These are phyloP conservation scores for Pollachius pollachius DNA, from an alignment of 2,113 vertebrate species.

Conservation along the genomic window DNA sequence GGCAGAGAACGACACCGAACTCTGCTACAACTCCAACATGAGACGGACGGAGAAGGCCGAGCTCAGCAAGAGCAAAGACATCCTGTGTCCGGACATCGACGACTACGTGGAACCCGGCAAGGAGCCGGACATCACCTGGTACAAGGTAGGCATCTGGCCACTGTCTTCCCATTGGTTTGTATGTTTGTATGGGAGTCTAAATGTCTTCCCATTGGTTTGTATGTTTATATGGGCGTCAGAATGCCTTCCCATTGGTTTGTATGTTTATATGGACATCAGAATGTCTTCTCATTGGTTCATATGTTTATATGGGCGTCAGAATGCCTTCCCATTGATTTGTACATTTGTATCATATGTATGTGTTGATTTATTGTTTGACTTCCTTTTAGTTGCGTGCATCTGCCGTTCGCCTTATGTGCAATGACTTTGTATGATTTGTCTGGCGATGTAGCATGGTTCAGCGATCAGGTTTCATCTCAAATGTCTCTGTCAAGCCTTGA, in stretches of 20 bases:
- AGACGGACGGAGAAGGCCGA: conserved; percentile 94
- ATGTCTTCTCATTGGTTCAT: not conserved
- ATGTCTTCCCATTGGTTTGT: not conserved
- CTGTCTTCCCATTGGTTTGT: not conserved
- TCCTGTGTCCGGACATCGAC: conserved; percentile 92
- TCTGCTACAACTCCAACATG: conserved; percentile 98
- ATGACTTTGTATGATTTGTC: conserved; percentile 12
- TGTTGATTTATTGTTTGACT: too few relatives aligned
- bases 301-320: too few relatives aligned
- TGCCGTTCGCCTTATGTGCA: not conserved
- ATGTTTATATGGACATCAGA: not conserved
- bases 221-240: not conserved
- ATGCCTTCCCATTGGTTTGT: not conserved
- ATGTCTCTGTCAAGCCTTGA: conserved; percentile 42
- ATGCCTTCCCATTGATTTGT: not conserved
- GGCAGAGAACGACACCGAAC: conserved; percentile 94
- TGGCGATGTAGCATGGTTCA: conserved; percentile 26
- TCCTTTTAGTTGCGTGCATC: too few relatives aligned
- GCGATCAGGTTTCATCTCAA: conserved; percentile 48
- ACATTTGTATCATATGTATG: too few relatives aligned
- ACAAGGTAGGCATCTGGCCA: conserved; percentile 81
- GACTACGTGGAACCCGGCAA: conserved; percentile 90
- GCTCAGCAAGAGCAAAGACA: conserved; percentile 96
- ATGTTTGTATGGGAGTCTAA: too few relatives aligned
- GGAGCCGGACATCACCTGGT: conserved; percentile 92